These are phyloP conservation scores for Apostichopus californicus DNA, from an alignment of 35 echinoderm and acorn worm genomes.

Conservation along the genomic window DNA sequence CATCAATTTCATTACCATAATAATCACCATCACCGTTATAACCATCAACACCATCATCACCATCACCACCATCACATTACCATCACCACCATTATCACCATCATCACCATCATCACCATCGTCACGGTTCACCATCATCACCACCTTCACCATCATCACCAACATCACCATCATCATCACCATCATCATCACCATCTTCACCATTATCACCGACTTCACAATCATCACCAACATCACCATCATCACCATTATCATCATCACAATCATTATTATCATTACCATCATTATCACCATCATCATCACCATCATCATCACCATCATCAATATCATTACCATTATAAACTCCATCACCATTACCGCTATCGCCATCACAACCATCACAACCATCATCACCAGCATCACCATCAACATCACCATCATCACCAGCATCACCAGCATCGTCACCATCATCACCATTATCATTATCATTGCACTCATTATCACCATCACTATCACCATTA, in stretches of 20 bases:
- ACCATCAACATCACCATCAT: background rate
- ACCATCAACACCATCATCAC: no score
- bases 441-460: background rate
- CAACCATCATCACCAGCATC: no score
- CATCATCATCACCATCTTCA: background rate
- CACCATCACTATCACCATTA: no score
- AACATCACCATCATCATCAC: no score
- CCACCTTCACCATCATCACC: no score
- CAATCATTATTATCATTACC: no score
- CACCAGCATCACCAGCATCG: background rate
- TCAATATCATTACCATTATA: background rate
- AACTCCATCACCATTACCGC: background rate
- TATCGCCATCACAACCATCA: no score
- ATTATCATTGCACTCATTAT: no score
- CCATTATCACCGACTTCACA: no score
- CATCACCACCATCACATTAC: no score
- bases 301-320: background rate
- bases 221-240: background rate
- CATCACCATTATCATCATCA: no score
- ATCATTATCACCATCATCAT: background rate
- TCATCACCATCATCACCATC: background rate
- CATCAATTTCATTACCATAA: background rate
- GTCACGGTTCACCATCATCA: background rate
- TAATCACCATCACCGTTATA: background rate
- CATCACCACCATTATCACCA: background rate